phyloP scores from a whole-genome alignment of 35 echinoderm and acorn worm genomes.

The Patiria miniata region DNA sequence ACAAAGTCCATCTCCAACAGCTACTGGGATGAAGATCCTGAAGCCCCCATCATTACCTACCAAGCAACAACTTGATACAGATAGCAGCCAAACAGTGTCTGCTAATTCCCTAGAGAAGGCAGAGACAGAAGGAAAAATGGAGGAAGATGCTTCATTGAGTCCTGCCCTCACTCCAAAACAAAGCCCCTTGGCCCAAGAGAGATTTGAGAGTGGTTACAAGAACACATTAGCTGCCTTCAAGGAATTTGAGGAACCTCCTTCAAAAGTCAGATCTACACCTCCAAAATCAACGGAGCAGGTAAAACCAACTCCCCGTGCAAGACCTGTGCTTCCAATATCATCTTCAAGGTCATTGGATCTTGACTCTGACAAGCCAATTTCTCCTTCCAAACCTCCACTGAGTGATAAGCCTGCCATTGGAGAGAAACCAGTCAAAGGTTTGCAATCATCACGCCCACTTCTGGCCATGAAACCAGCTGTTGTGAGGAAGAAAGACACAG shows the following conservation, averaged over 20 bases:
- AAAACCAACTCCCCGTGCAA: neutral
- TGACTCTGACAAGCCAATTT: neutral
- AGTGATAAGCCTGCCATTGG: neutral
- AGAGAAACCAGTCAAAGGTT: slow-evolving; percentile 7
- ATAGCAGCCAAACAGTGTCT: neutral
- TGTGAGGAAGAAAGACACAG: neutral
- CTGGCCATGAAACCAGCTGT: neutral
- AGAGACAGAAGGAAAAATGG: neutral
- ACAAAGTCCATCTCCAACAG: neutral
- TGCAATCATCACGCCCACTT: neutral
- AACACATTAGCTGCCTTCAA: neutral
- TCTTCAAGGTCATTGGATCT: neutral
- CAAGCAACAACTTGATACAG: slow-evolving; percentile 1
- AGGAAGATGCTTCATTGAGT: neutral
- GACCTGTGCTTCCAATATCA: neutral
- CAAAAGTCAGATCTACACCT: neutral
- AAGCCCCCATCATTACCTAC: slow-evolving; percentile 15
- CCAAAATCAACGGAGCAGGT: neutral
- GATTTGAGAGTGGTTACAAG: slow-evolving; percentile 21
- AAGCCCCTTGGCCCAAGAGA: slow-evolving; percentile 9
- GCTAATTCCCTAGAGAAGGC: neutral
- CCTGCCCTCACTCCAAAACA: slow-evolving; percentile 1
- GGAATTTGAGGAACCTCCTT: neutral
- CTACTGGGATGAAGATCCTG: neutral
- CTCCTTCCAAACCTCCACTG: neutral